phyloP scores from a whole-genome alignment of 2,113 vertebrate species.

The Oenanthe melanoleuca region DNA sequence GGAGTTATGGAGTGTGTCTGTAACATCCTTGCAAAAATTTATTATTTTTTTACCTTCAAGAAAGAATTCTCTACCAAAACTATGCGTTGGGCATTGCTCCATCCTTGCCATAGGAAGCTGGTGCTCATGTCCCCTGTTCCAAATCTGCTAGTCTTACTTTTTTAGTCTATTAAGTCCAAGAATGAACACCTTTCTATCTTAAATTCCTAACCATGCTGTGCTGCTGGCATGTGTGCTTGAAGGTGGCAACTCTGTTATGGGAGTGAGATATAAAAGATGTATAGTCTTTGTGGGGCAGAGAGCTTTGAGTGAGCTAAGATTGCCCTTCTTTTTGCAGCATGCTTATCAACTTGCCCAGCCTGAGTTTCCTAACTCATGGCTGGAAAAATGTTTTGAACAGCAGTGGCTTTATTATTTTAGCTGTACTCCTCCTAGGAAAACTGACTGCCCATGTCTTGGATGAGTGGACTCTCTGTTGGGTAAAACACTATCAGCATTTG shows the following conservation, averaged over 20 bases:
- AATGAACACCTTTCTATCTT: neutral
- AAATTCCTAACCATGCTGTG: neutral
- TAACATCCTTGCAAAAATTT: neutral
- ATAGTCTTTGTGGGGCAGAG: neutral
- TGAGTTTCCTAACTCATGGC: neutral
- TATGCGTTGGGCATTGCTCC: neutral
- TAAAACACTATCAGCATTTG: neutral
- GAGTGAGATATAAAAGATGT: neutral
- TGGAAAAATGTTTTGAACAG: neutral
- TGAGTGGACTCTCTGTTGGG: neutral
- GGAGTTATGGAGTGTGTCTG: neutral
- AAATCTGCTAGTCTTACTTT: neutral
- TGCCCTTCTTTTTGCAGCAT: neutral
- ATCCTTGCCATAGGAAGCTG: fast-evolving
- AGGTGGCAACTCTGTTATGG: neutral
- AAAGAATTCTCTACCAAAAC: neutral
- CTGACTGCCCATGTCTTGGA: neutral
- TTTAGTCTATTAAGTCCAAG: neutral
- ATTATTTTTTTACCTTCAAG: neutral
- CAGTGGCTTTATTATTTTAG: neutral
- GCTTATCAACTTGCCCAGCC: neutral
- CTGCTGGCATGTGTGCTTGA: neutral
- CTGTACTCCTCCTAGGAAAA: neutral
- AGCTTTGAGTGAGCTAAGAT: neutral
- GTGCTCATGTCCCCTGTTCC: neutral